Percentiles rank a stretch among this genome's conserved stretches.
phyloP scores from a whole-genome alignment of 2,113 vertebrate genomes.

The Trogon melanurus region DNA sequence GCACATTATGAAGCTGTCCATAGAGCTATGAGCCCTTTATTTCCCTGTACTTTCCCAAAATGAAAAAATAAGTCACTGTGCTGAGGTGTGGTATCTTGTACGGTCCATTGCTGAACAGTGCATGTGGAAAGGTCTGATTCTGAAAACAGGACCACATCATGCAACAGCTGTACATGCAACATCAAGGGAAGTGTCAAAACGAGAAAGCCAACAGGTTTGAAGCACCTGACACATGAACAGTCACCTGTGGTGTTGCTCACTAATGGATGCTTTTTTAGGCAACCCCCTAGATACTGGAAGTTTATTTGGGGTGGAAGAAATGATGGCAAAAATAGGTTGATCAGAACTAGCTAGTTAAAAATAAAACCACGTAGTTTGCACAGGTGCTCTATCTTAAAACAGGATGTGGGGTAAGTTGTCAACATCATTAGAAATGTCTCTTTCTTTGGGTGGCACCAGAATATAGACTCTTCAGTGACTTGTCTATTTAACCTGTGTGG shows the following conservation, averaged over 20 bases:
- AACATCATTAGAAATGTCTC: background rate
- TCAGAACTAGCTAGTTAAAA: conserved; percentile 10
- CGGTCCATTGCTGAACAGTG: background rate
- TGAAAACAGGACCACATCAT: background rate
- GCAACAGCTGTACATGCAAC: fast-evolving
- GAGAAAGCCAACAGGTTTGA: background rate
- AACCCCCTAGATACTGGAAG: background rate
- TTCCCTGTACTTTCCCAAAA: background rate
- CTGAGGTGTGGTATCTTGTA: background rate
- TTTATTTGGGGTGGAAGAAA: background rate
- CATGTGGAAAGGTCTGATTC: background rate
- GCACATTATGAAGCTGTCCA: background rate
- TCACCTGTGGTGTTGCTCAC: background rate
- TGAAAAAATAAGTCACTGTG: background rate
- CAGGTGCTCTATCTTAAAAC: conserved; percentile 26
- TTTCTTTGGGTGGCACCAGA: background rate
- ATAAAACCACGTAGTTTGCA: background rate
- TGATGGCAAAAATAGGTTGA: conserved; percentile 1
- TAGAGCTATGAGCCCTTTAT: background rate
- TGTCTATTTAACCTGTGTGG: conserved; percentile 33
- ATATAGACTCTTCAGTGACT: background rate
- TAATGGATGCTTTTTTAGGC: background rate
- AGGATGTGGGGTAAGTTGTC: conserved; percentile 58
- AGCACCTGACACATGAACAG: background rate
- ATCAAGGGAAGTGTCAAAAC: background rate